Evolutionary conservation across 2,797 vertebrate species (phyloP).

Genomic region (Ctenopoma kingsleyae): DNA sequence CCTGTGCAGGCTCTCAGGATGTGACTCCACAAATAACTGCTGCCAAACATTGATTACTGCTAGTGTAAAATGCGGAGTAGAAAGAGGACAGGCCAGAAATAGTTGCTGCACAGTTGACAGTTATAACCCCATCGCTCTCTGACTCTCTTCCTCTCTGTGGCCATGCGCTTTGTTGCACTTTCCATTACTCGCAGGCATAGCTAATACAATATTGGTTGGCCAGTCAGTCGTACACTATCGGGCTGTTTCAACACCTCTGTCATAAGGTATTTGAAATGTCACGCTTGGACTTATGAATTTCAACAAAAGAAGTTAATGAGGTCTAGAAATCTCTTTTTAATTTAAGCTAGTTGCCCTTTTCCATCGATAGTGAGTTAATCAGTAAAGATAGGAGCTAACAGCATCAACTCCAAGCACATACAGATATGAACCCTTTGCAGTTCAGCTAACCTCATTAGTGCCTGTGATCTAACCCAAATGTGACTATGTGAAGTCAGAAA

Average conservation of each 20-base stretch:
- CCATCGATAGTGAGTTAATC: neutral
- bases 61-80: conserved; percentile 64
- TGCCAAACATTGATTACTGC: conserved; percentile 80
- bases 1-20: conserved; percentile 75
- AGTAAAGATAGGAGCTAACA: neutral
- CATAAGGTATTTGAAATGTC: conserved; percentile 53
- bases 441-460: conserved; percentile 33
- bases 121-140: conserved; percentile 58
- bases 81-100: conserved; percentile 63
- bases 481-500: conserved; percentile 18
- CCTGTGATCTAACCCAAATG: conserved; percentile 1
- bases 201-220: conserved; percentile 64
- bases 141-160: conserved; percentile 48
- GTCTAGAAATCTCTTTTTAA: conserved; percentile 3
- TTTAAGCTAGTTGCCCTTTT: conserved; percentile 15
- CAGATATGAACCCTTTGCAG: neutral
- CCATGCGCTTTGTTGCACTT: conserved; percentile 68
- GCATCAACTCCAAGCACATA: neutral
- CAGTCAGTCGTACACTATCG: conserved; percentile 35
- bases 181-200: conserved; percentile 78
- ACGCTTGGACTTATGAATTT: conserved; percentile 19
- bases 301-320: conserved; percentile 27
- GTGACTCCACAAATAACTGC: conserved; percentile 77
- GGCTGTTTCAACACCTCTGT: conserved; percentile 54
- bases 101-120: conserved; percentile 70